phyloP scores from a whole-genome alignment of 1,140 invertebrate species.

The Euura lappo region DNA sequence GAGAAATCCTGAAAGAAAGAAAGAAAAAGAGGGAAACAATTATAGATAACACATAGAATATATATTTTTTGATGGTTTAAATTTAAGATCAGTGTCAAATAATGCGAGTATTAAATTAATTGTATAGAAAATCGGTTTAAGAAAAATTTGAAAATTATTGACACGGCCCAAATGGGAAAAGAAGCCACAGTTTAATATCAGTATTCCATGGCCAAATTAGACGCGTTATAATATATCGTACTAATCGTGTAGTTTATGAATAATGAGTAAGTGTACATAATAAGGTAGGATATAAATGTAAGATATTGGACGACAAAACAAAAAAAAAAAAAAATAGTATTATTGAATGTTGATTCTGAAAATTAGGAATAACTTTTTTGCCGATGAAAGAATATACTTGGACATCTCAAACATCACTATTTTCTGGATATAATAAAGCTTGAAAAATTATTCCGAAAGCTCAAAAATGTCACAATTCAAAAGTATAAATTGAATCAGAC shows the following conservation, averaged over 20 bases:
- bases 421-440: background rate
- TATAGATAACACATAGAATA: background rate
- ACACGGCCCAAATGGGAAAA: background rate
- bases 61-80: slow-evolving; percentile 7
- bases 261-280: background rate
- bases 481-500: background rate
- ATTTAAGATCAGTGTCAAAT: background rate
- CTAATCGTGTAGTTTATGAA: background rate
- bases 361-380: no score
- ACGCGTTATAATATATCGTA: slow-evolving; percentile 29
- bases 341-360: no score
- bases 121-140: background rate
- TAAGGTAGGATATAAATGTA: background rate
- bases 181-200: slow-evolving; percentile 19
- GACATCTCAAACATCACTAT: no score
- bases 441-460: background rate
- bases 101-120: background rate
- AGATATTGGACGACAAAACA: background rate
- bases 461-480: background rate
- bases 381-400: no score
- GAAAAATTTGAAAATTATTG: background rate
- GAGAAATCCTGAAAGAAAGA: background rate
- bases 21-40: background rate
- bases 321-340: background rate
- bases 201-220: slow-evolving; percentile 35